These are phyloP conservation scores for Temnothorax longispinosus DNA, from an alignment of 1,140 invertebrate species.

Conservation along the genomic window DNA sequence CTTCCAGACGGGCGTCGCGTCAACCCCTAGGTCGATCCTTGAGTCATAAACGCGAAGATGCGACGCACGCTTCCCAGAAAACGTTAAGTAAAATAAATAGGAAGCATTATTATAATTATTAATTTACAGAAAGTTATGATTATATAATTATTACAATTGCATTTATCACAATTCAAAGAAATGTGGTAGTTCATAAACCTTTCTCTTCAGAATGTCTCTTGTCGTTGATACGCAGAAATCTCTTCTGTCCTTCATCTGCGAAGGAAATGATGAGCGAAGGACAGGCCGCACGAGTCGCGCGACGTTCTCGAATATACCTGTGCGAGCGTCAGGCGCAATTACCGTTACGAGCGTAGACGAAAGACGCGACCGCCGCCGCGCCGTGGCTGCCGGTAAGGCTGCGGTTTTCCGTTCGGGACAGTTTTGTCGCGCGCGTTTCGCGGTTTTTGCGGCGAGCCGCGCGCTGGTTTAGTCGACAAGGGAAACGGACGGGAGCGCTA, in stretches of 20 bases:
- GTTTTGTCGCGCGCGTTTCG: slow-evolving; percentile 64
- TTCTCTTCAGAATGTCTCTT: background rate
- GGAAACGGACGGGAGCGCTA: slow-evolving; percentile 61
- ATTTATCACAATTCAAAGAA: background rate
- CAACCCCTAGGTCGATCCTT: background rate
- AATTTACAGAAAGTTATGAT: background rate
- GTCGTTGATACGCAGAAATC: background rate
- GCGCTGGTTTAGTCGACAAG: slow-evolving; percentile 59
- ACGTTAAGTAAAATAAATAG: background rate
- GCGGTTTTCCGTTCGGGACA: slow-evolving; percentile 41
- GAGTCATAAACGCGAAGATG: background rate
- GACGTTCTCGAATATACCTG: slow-evolving; percentile 8
- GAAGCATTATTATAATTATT: background rate
- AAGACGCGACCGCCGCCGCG: background rate
- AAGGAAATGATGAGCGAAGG: background rate
- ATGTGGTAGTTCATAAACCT: background rate
- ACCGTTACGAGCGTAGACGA: slow-evolving; percentile 31
- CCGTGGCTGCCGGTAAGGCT: background rate
- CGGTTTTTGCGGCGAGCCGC: slow-evolving; percentile 63
- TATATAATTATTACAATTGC: background rate
- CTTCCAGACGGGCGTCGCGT: background rate
- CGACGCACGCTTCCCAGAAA: background rate
- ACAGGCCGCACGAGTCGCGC: background rate
- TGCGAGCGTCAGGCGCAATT: slow-evolving; percentile 20
- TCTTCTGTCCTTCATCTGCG: background rate